Base-by-base conservation (phyloP, 2,113 vertebrate genomes). In the Myiagra hebetior region DNA sequence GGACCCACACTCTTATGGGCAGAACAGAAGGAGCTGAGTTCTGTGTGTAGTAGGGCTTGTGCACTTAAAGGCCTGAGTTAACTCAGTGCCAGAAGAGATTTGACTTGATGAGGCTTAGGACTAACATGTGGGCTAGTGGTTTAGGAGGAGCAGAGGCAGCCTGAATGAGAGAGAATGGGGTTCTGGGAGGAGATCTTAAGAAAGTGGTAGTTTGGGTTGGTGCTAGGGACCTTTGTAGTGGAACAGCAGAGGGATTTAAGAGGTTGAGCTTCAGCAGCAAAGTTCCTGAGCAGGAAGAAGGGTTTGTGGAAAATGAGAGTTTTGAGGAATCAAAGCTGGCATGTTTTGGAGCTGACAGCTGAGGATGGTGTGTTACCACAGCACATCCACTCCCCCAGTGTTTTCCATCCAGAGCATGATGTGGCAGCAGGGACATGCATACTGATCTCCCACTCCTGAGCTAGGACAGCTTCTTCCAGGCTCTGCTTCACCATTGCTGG, bases 51-150 rank as follows among this genome's bases (percentile, higher is more conserved):
- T 17, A 46, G 41, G 9, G 26, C 16, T 35, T 26, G 31, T 69
- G 24, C 3, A 2, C 63, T 53, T 67, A 33, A 63, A 10, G 41
- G 23, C 31, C 22, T 23, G 62, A 37, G 4, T 89, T 77, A 84
- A 12, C 13, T 6, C 0, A 0, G 21, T 20, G 33, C 19, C 15
- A 33, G 30, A 41, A 47, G 44, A 35, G 30, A 26, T 87, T 47
- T 52, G 60, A 27, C 39, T 74, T 0, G 0, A 3, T 67, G 44
- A 72, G n/a, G 17, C 16, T 74, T 55, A 26, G 1, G n/a, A 68
- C 30, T 18, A 70, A 35, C 15, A 5, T 15, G 11, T 3, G 39
- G 16, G 26, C 7, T 23, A 64, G 8, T 37, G 63, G 5, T 80
- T 84, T 56, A 52, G 63, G 35, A 60, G n/a, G 15, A 60, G 65